These are phyloP conservation scores for Hippasteria phrygiana DNA, from an alignment of 53 echinoderm and acorn worm species.

Conservation along the genomic window DNA sequence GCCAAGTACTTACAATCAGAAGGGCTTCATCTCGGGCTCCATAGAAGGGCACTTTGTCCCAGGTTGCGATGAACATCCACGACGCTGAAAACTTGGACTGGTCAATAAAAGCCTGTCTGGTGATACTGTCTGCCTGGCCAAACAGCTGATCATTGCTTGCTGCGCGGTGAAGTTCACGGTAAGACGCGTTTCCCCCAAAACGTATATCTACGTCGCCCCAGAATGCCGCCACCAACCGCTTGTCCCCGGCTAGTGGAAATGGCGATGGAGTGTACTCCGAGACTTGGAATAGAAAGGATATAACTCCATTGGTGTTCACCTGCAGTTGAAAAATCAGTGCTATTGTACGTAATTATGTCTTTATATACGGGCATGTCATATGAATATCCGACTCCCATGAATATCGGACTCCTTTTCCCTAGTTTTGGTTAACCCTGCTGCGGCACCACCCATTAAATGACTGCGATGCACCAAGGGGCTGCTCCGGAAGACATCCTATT, in stretches of 20 bases:
- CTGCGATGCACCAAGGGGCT: too few relatives aligned
- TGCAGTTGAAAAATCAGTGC: neutral
- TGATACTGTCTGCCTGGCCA: neutral
- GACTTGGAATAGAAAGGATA: neutral
- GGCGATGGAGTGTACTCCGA: slow-evolving; percentile 14
- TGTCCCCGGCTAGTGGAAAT: slow-evolving; percentile 18
- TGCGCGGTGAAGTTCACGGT: neutral
- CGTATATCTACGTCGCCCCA: slow-evolving; percentile 36
- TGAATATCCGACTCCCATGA: too few relatives aligned
- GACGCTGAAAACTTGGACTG: neutral
- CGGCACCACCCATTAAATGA: too few relatives aligned
- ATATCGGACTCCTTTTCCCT: too few relatives aligned
- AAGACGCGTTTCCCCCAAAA: neutral
- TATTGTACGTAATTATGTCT: too few relatives aligned
- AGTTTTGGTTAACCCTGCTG: too few relatives aligned
- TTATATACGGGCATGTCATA: too few relatives aligned
- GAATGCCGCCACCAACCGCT: slow-evolving; percentile 35
- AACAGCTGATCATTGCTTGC: neutral
- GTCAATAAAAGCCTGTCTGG: neutral
- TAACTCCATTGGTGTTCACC: slow-evolving; percentile 24
- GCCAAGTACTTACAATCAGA: neutral
- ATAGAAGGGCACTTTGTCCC: slow-evolving; percentile 24
- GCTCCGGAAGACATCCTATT: too few relatives aligned
- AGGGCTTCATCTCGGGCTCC: neutral
- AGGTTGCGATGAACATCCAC: slow-evolving; percentile 40